Evolutionary conservation across 2,797 vertebrate genomes (phyloP).

Genomic region (Eospalax fontanierii): DNA sequence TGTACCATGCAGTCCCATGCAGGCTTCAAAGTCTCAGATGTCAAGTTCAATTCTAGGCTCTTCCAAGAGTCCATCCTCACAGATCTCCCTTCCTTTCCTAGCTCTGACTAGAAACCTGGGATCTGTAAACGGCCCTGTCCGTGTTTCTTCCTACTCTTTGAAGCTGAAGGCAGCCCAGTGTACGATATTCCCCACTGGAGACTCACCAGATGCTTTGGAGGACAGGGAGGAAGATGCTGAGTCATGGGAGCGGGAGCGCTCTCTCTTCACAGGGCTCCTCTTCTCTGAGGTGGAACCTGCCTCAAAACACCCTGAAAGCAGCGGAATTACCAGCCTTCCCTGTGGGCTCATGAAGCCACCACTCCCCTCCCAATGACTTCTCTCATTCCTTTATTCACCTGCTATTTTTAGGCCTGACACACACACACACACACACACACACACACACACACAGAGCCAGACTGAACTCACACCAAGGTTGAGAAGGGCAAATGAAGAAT

Average conservation of each 20-base stretch:
- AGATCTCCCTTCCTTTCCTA: neutral
- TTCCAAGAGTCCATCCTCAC: neutral
- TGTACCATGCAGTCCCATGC: neutral
- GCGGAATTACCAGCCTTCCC: fast-evolving
- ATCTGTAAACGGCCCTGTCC: neutral
- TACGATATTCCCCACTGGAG: neutral
- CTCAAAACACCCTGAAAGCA: neutral
- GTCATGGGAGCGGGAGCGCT: constrained; percentile 88
- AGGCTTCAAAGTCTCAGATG: neutral
- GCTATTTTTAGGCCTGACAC: too few species aligned
- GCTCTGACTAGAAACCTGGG: neutral
- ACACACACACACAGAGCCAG: neutral
- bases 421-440: too few species aligned
- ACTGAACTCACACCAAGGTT: neutral
- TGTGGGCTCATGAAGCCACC: fast-evolving
- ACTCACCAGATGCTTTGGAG: constrained; percentile 90
- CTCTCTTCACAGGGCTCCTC: constrained; percentile 89
- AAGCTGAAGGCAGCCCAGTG: neutral
- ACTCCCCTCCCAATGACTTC: neutral
- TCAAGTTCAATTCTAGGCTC: neutral
- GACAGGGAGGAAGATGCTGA: constrained; percentile 89
- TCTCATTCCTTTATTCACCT: too few species aligned
- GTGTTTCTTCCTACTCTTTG: neutral
- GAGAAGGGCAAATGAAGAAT: fast-evolving
- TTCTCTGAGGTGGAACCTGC: constrained; percentile 89